Base-by-base conservation (phyloP, 2,797 vertebrate species). In the Sebastes steindachneri region DNA sequence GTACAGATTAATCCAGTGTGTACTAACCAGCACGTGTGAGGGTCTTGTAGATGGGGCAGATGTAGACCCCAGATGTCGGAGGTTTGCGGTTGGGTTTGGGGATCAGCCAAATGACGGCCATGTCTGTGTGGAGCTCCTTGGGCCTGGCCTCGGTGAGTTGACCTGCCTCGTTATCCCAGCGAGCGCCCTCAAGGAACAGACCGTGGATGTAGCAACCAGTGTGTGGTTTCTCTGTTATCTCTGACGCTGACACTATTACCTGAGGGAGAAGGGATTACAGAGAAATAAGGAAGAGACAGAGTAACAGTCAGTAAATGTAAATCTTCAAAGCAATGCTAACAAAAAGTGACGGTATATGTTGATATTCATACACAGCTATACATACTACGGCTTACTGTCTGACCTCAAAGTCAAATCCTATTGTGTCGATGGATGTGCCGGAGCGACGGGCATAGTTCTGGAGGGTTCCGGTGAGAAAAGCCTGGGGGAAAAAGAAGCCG, bases 1-100 rank as follows among this genome's bases (percentile, higher is more conserved):
- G 11, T 63, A 41, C 2, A 57, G 31, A 41, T 45, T 1, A 53
- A 23, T 35, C 2, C 17, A 37, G 10, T 73, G 25, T 26, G 51
- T 37, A 81, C 94, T 26, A 91, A 99, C 97, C 98, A 79, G 97
- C 97, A 0, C 97, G 95, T 31, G 96, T 97, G 62, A 97, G 96
- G 0, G 97, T 99, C 93, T 98, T 99, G 41, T 98, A 99, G 93
- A 98, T 96, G 29, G 97, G 97, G 86, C 98, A 98, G 28, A 97
- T 4, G 68, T 98, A 99, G 90, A 95, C 85, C 79, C 95, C 92
- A 0, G 93, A 92, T 25, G 85, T 28, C 0, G 94, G 94, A 5
- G 90, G 66, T 79, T 92, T 96, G 85, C 95, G 95, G 83, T 96
- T 92, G 35, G 96, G 66, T 7, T 91, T 88, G 0, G 98, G 98